A percentile compares a stretch with the other conserved stretches of the same genome.
Evolutionary conservation across 2,113 vertebrate species (phyloP).

Genomic region (Aviceda subcristata): DNA sequence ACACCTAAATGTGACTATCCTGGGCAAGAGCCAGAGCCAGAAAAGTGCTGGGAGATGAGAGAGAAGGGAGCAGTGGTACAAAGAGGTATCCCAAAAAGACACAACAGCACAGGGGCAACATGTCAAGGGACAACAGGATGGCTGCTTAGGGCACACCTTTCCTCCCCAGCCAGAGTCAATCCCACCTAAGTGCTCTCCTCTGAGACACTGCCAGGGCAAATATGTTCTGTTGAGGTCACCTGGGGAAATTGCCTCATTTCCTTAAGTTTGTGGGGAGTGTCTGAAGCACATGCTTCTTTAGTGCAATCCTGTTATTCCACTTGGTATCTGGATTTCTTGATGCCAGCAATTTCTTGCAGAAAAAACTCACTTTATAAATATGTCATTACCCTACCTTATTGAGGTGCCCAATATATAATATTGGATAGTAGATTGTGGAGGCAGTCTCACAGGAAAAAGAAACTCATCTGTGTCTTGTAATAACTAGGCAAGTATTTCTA

Average conservation of each 20-base stretch:
- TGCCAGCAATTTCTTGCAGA: neutral
- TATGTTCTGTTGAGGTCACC: neutral
- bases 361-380: neutral
- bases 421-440: neutral
- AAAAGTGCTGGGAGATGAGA: neutral
- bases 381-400: neutral
- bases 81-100: neutral
- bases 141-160: neutral
- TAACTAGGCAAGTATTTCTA: neutral
- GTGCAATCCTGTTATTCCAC: neutral
- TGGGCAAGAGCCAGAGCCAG: neutral
- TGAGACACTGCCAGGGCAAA: neutral
- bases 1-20: neutral
- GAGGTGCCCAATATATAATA: no score
- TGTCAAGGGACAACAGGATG: neutral
- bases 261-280: neutral
- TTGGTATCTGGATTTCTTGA: neutral
- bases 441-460: neutral
- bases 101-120: neutral
- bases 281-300: neutral
- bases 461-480: neutral
- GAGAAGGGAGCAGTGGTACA: neutral
- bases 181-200: neutral
- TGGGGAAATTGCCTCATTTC: neutral
- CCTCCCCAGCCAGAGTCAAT: neutral